A percentile compares a stretch with the other conserved stretches of the same genome.
Evolutionary conservation across 2,888 invertebrate species (phyloP).

Genomic region (Limenitis camilla): DNA sequence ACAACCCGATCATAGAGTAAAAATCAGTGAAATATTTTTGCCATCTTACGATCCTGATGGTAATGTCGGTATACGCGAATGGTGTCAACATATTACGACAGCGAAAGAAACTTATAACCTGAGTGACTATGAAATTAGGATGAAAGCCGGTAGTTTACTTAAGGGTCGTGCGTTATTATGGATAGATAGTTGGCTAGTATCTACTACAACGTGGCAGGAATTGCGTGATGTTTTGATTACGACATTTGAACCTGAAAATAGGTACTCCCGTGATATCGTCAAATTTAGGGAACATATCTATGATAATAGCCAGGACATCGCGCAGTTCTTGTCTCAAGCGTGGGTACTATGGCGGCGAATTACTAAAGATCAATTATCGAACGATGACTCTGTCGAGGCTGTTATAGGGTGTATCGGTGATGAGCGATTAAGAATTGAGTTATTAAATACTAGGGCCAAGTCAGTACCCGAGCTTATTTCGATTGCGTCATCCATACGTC

Average conservation of each 20-base stretch:
- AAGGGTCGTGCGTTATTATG: too few species aligned
- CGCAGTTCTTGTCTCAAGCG: conserved; percentile 30
- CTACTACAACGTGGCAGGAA: too few species aligned
- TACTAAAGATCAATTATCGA: conserved; percentile 26
- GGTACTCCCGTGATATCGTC: conserved; percentile 31
- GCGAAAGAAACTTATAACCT: too few species aligned
- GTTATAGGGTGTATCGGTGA: conserved; percentile 28
- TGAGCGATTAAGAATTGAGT: conserved; percentile 25
- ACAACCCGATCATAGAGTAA: too few species aligned
- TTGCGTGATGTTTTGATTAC: conserved; percentile 5
- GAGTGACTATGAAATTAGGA: too few species aligned
- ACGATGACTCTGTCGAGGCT: conserved; percentile 11
- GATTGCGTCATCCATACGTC: conserved; percentile 9
- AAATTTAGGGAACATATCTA: conserved; percentile 30
- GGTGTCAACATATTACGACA: too few species aligned
- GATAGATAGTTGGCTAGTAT: too few species aligned
- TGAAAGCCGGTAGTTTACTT: too few species aligned
- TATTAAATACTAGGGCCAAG: conserved; percentile 12
- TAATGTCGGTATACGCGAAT: too few species aligned
- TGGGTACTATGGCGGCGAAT: conserved; percentile 32
- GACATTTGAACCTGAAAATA: conserved; percentile 30
- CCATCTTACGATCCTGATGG: too few species aligned
- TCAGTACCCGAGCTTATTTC: conserved; percentile 17
- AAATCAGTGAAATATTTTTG: too few species aligned
- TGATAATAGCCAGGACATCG: conserved; percentile 26